Evolutionary conservation across 2,797 vertebrate species (phyloP), one percentile per base, ranked within the genome.

Genomic region (Cygnus olor): DNA sequence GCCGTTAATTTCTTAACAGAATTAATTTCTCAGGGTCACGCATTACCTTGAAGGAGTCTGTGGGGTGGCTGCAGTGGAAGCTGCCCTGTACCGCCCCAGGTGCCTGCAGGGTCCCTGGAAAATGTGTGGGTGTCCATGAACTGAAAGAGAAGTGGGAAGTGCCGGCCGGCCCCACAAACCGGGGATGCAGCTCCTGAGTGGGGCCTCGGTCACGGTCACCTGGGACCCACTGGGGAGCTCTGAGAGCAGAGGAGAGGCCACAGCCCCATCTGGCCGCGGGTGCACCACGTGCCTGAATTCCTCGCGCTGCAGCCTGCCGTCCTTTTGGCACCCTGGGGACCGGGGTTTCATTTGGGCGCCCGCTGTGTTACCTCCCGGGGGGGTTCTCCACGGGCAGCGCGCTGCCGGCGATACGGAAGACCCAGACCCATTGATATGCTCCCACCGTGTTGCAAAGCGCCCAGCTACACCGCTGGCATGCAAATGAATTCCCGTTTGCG

Each of bases 131-230:
- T 70, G 86, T 82, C 63, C 92, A 4, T 2, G 77, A 47, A 47
- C 92, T 90, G 90, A 96, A 96, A 96, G 94, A 73, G 84, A 66
- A 93, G 84, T 22, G 90, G 71, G 5, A 65, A 93, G 38, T 32
- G 92, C 71, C 79, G 83, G 90, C 93, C 70, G 81, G 57, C 47
- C 74, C 64, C 80, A 73, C 2, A 79, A 73, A 88, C 73, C 56
- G 0, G 10, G 83, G 93, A 34, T 77, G 34, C 4, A 6, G 10
- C 51, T 76, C 94, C 32, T 84, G 85, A 44, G 60, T 49, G 83
- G 66, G 91, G 71, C 70, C 77, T 28, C 8, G 88, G 24, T 27
- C 38, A 80, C 42, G 30, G 94, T 77, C 86, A 54, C 42, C 49
- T 63, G 42, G 85, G 85, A 45, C 40, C 51, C 80, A 61, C 5